Percentiles rank a stretch among this genome's conserved stretches.
Conservation (phyloP, 2,113 vertebrate species). For the Lycaon pictus region DNA sequence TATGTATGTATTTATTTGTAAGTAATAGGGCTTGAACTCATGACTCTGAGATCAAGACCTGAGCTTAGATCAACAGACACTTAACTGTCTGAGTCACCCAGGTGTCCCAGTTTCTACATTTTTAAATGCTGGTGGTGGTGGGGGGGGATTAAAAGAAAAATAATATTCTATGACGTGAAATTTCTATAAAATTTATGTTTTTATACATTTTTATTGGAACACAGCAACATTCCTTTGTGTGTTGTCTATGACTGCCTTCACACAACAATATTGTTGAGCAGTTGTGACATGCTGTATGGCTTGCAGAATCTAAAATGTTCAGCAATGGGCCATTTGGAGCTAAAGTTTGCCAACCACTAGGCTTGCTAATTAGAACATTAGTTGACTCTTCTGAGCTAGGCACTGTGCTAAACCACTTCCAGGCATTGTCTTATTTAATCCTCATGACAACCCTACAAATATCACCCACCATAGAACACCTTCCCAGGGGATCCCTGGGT, state of each 20-base stretch:
- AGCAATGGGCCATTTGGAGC: background rate
- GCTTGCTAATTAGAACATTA: background rate
- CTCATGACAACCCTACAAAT: background rate
- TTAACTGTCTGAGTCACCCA: background rate
- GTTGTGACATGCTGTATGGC: background rate
- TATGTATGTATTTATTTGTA: background rate
- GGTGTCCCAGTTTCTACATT: background rate
- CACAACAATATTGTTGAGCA: rapidly evolving
- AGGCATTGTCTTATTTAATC: background rate
- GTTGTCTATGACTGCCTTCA: background rate
- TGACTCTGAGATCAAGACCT: background rate
- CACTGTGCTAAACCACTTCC: too few species aligned
- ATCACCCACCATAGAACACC: background rate
- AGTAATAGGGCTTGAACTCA: background rate
- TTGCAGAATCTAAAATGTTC: background rate
- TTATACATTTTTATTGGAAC: background rate
- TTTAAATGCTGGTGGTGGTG: background rate
- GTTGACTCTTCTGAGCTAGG: background rate
- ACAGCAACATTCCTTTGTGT: background rate
- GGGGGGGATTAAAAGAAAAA: background rate
- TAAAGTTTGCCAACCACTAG: background rate
- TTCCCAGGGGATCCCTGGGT: too few species aligned
- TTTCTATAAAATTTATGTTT: background rate
- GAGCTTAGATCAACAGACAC: background rate
- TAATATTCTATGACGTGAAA: background rate